Evolutionary conservation across 2,888 invertebrate genomes (phyloP).

Genomic region (Labia minor): DNA sequence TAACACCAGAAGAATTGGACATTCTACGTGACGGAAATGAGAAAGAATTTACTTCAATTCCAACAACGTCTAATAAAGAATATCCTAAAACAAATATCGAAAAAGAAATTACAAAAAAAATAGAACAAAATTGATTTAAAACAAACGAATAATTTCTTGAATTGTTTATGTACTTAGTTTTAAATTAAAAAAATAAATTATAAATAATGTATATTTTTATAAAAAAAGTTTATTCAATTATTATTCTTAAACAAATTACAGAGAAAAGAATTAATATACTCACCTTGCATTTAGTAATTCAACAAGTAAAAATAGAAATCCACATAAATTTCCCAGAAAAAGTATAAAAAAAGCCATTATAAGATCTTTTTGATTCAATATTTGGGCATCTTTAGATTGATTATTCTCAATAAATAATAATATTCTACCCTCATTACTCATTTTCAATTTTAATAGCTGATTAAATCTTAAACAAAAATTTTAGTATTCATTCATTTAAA

Average conservation of each 20-base stretch:
- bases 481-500: too few species aligned
- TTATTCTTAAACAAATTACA: too few species aligned
- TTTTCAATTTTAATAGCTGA: not conserved
- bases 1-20: constrained; percentile 63
- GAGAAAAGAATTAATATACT: too few species aligned
- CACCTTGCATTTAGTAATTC: not conserved
- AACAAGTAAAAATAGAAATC: not conserved
- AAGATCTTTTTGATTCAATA: not conserved
- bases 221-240: too few species aligned
- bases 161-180: too few species aligned
- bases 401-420: not conserved
- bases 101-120: too few species aligned
- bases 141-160: too few species aligned
- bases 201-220: too few species aligned
- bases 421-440: not conserved
- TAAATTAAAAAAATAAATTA: too few species aligned
- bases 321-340: not conserved
- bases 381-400: not conserved
- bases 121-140: too few species aligned
- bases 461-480: not conserved
- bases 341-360: not conserved
- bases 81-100: too few species aligned
- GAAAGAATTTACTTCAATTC: not conserved
- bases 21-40: constrained; percentile 39
- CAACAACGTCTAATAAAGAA: not conserved